These are phyloP conservation scores for Parnassius glacialis DNA, from an alignment of 2,888 invertebrate species.

Conservation along the genomic window DNA sequence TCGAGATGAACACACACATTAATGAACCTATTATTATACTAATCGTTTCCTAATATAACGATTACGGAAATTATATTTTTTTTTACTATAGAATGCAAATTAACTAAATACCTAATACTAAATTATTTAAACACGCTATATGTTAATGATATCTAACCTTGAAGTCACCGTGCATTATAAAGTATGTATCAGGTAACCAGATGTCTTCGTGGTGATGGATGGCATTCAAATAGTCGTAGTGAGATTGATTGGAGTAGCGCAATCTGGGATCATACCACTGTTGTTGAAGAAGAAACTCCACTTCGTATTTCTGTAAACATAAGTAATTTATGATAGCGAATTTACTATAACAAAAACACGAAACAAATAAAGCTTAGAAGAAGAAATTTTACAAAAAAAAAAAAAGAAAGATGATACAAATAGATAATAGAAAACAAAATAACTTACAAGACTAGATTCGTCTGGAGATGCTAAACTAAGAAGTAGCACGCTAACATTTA, in stretches of 20 bases:
- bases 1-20: constrained; percentile 20
- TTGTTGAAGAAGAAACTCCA: constrained; percentile 95
- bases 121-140: constrained; percentile 2
- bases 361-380: constrained; percentile 10
- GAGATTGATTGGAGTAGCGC: constrained; percentile 92
- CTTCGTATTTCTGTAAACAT: constrained; percentile 93
- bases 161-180: constrained; percentile 98
- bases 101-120: not conserved
- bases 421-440: constrained; percentile 28
- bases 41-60: too few species aligned
- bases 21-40: not conserved
- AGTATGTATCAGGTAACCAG: constrained; percentile 97
- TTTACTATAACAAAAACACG: not conserved
- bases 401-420: constrained; percentile 8
- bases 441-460: constrained; percentile 96
- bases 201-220: constrained; percentile 95
- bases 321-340: not conserved
- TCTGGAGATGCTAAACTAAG: constrained; percentile 97
- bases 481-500: constrained; percentile 96
- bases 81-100: not conserved
- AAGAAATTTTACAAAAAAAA: not conserved
- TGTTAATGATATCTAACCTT: constrained; percentile 72
- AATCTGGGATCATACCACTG: constrained; percentile 96
- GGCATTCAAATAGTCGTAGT: constrained; percentile 94
- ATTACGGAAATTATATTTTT: not conserved